These are phyloP conservation scores for Myiozetetes cayanensis DNA, from an alignment of 2,113 vertebrate genomes.

Conservation along the genomic window DNA sequence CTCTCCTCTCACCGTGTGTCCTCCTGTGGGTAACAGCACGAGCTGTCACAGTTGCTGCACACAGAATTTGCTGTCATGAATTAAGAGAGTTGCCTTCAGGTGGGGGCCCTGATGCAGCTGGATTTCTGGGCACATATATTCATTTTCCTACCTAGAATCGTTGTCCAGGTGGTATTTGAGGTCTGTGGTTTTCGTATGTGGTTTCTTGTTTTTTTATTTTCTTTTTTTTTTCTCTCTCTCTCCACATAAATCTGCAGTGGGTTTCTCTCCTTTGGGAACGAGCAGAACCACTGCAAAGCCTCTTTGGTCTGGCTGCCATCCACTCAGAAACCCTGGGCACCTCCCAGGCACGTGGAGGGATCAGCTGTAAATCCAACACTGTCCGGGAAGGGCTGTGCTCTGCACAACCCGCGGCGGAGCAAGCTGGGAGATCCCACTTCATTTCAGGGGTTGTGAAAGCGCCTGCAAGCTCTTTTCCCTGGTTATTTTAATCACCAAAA, in stretches of 20 bases:
- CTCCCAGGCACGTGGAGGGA: neutral
- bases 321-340: neutral
- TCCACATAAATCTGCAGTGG: neutral
- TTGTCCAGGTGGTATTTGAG: neutral
- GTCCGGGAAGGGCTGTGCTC: neutral
- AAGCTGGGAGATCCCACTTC: neutral
- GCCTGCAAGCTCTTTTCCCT: neutral
- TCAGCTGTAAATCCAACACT: neutral
- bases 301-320: neutral
- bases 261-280: neutral
- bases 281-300: neutral
- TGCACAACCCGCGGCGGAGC: rapidly evolving
- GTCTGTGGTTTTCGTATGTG: neutral
- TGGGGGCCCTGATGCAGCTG: neutral
- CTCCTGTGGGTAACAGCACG: neutral
- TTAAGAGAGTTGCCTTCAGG: neutral
- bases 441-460: rapidly evolving
- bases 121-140: neutral
- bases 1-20: neutral
- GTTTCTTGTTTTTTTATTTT: neutral
- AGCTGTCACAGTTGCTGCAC: neutral
- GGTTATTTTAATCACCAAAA: neutral
- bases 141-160: neutral
- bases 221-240: neutral
- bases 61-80: neutral